Evolutionary conservation across 2,888 invertebrate species (phyloP).

Genomic region (Andrena camellia): DNA sequence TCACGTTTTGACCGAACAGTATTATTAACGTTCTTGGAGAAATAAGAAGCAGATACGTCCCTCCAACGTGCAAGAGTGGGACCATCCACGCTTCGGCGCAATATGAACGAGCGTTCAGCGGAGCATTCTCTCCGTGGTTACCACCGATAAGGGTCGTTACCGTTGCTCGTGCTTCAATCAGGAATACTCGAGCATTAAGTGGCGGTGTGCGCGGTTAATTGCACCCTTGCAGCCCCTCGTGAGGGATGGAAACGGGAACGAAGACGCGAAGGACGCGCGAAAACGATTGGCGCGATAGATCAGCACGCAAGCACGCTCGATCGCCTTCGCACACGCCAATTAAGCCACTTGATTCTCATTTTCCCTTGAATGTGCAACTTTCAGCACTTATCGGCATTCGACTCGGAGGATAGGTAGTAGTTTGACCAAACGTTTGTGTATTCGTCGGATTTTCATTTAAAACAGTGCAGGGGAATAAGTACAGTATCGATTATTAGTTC

Average conservation of each 20-base stretch:
- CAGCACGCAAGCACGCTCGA: conserved; percentile 32
- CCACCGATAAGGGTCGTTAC: conserved; percentile 22
- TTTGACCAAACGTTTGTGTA: not conserved
- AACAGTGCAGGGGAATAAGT: not conserved
- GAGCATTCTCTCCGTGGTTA: not conserved
- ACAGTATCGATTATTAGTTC: not conserved
- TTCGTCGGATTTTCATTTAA: not conserved
- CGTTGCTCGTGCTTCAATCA: conserved; percentile 15
- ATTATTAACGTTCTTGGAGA: not conserved
- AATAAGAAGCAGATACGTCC: not conserved
- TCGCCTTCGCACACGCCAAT: conserved; percentile 21
- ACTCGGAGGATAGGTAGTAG: too few relatives aligned
- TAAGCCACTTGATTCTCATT: not conserved
- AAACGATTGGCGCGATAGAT: conserved; percentile 19
- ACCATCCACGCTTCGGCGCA: not conserved
- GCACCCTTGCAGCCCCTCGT: conserved; percentile 7
- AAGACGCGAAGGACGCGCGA: conserved; percentile 25
- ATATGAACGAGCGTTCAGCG: not conserved
- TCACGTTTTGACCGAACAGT: not conserved
- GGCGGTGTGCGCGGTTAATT: conserved; percentile 26
- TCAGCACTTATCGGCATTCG: not conserved
- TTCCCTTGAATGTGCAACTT: not conserved
- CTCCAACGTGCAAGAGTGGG: not conserved
- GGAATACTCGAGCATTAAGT: conserved; percentile 20
- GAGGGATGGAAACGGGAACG: conserved; percentile 31